Evolutionary conservation across 2,797 vertebrate species (phyloP).

Genomic region (Argya squamiceps): DNA sequence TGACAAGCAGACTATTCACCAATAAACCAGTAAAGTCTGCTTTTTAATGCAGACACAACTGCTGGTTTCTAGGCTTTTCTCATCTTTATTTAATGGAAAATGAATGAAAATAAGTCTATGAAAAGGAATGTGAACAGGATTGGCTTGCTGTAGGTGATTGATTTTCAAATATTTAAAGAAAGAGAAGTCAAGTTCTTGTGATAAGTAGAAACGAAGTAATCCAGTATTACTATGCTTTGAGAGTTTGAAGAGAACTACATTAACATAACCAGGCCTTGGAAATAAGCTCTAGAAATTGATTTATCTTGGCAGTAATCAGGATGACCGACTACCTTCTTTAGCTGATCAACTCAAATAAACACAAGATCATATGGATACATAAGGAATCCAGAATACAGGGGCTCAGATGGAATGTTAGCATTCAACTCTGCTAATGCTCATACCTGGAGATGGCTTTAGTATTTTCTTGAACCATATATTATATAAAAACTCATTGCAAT

Average conservation of each 20-base stretch:
- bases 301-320: conserved; percentile 52
- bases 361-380: not conserved
- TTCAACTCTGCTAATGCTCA: not conserved
- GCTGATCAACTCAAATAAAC: conserved; percentile 1
- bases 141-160: not conserved
- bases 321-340: conserved; percentile 9
- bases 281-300: conserved; percentile 41
- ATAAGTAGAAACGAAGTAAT: conserved; percentile 15
- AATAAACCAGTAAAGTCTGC: not conserved
- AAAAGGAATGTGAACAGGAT: not conserved
- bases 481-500: not conserved
- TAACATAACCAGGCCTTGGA: not conserved
- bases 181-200: not conserved
- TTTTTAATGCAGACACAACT: not conserved
- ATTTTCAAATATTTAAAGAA: conserved; percentile 11
- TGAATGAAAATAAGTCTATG: not conserved
- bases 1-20: not conserved
- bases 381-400: not conserved
- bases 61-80: not conserved
- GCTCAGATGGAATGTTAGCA: not conserved
- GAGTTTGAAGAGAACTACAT: conserved; percentile 58
- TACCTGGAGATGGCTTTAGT: not conserved
- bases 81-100: not conserved
- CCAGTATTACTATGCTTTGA: conserved; percentile 5
- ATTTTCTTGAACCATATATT: not conserved